Base-by-base conservation (phyloP, 2,888 invertebrate species). In the Willowsia nigromaculata region DNA sequence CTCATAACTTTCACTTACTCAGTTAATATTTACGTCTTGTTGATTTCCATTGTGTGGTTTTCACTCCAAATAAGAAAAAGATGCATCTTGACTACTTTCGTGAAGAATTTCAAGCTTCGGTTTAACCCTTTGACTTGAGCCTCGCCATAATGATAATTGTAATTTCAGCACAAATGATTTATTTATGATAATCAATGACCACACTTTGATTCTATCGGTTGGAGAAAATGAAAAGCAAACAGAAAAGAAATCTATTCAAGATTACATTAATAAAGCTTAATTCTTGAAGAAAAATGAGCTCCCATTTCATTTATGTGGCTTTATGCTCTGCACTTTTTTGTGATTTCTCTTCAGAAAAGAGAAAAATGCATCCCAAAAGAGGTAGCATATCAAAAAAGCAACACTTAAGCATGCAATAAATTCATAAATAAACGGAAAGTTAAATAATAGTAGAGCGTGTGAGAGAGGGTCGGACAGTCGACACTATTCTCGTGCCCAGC, bases 381-480 rank as follows among this genome's bases (percentile, higher is more conserved):
- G 76, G 33, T 6, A 37, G 56, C 25, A 40, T 22, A 78, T 78
- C 78, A 78, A 56, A n/a, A n/a, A 33, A 56, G 33, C 33, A 7
- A 74, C 74, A 74, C 74, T 74, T 74, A 50, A 74, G 74, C 22
- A 74, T 25, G 78, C 56, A 78, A 56, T 78, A 78, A 78, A 56
- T 78, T 56, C 78, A 78, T 56, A 78, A 78, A 78, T 78, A 87
- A 88, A 88, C 50, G 88, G 59, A 30, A 62, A 56, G 50, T 82
- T 53, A 81, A 88, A 88, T 88, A 82, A 82, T 88, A 50, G 82
- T 82, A 22, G 56, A 81, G 59, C 68, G 80, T 78, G 87, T 53
- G 50, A 65, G 80, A 80, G 50, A 62, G 88, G 88, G 88, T 82
- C 82, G 88, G 47, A 40, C 88, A 88, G 71, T 88, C 88, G 88